Evolutionary conservation across 2,797 vertebrate species (phyloP).

Genomic region (Peromyscus aztecus): DNA sequence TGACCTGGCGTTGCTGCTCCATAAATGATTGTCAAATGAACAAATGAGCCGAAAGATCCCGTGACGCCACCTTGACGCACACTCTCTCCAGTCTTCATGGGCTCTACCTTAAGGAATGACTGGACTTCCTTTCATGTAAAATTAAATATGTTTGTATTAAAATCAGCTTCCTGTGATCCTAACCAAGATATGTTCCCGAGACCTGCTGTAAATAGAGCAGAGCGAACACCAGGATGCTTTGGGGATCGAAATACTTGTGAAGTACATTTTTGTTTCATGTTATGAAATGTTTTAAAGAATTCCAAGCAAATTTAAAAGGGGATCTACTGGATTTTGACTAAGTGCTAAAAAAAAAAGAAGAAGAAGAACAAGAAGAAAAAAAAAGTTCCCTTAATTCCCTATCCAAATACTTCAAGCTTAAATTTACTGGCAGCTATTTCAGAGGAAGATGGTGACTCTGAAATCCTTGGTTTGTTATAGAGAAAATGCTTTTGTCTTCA

Average conservation of each 20-base stretch:
- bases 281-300: constrained; percentile 59
- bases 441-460: constrained; percentile 53
- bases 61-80: background rate
- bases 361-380: background rate
- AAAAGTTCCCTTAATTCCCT: constrained; percentile 65
- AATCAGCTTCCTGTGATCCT: constrained; percentile 32
- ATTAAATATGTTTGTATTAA: constrained; percentile 49
- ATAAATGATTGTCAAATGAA: background rate
- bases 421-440: constrained; percentile 76
- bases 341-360: background rate
- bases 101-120: background rate
- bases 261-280: constrained; percentile 26
- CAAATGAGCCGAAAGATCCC: background rate
- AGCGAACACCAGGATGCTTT: constrained; percentile 48
- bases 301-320: constrained; percentile 64
- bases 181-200: constrained; percentile 63
- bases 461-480: constrained; percentile 71
- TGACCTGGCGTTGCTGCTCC: background rate
- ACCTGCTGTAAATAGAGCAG: constrained; percentile 40
- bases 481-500: constrained; percentile 76
- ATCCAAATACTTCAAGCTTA: constrained; percentile 79
- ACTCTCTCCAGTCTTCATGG: background rate
- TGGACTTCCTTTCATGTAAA: constrained; percentile 36
- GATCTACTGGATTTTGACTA: constrained; percentile 68
- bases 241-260: constrained; percentile 34